Percentiles rank a stretch among this genome's conserved stretches.
phyloP scores from a whole-genome alignment of 1,140 invertebrate species.

The Neomicropteryx cornuta region DNA sequence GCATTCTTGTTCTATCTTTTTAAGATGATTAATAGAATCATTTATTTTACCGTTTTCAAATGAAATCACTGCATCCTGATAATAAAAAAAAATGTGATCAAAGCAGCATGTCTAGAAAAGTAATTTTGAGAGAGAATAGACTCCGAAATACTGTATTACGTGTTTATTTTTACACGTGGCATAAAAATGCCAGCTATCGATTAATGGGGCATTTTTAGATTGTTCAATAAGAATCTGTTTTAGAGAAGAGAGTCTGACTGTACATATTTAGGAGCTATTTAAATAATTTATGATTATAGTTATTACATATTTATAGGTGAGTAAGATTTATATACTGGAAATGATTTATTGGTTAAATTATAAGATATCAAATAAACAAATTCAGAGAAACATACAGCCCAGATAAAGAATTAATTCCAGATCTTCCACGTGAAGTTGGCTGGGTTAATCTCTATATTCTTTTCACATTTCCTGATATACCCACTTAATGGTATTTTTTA shows the following conservation, averaged over 20 bases:
- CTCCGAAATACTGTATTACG: slow-evolving; percentile 2
- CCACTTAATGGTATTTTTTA: no score
- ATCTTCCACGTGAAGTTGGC: no score
- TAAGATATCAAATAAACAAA: no score
- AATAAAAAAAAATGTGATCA: slow-evolving; percentile 13
- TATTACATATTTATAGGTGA: no score
- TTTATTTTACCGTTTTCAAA: slow-evolving; percentile 58
- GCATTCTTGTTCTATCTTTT: slow-evolving; percentile 53
- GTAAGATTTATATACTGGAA: no score
- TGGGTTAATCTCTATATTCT: no score
- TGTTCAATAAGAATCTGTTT: background rate
- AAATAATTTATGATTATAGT: no score
- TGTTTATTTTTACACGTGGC: no score
- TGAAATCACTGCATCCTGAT: slow-evolving; percentile 59
- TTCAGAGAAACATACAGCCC: no score
- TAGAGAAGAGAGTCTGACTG: background rate
- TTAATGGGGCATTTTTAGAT: background rate
- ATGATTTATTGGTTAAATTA: no score
- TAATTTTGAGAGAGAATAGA: slow-evolving; percentile 6
- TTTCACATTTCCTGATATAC: no score
- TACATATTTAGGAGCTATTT: slow-evolving; percentile 4
- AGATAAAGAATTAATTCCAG: no score
- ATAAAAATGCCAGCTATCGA: background rate
- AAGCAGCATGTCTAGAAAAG: slow-evolving; percentile 1
- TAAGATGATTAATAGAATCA: slow-evolving; percentile 44